Conservation (phyloP, 2,888 invertebrate species). For the Meandrusa payeni region DNA sequence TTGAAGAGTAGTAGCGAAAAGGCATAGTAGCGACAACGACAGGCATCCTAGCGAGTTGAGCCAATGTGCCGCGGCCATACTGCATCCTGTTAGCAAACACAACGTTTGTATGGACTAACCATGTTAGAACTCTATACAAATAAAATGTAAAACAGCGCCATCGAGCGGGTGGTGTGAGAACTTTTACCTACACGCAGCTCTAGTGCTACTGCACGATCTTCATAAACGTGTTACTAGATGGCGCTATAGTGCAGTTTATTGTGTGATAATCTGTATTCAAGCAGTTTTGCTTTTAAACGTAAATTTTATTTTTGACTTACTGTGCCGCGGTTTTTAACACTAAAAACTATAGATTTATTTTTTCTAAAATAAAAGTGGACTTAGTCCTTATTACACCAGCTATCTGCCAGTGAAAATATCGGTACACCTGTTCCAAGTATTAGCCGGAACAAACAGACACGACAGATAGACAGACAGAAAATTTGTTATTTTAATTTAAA, state of each 20-base stretch:
- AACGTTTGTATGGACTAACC: background rate
- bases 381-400: too few species aligned
- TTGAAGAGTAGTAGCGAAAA: conserved; percentile 87
- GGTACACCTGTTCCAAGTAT: too few species aligned
- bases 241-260: conserved; percentile 27
- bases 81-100: conserved; percentile 82
- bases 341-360: too few species aligned
- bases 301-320: too few species aligned
- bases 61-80: conserved; percentile 92
- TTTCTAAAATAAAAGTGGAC: too few species aligned
- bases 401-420: too few species aligned
- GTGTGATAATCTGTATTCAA: too few species aligned
- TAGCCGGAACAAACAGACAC: too few species aligned
- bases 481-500: too few species aligned
- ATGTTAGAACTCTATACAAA: background rate
- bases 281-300: too few species aligned
- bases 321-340: too few species aligned
- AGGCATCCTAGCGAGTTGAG: conserved; percentile 90
- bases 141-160: conserved; percentile 38
- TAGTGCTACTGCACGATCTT: background rate
- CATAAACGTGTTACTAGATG: conserved; percentile 25
- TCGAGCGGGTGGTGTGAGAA: conserved; percentile 42
- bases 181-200: conserved; percentile 22
- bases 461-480: too few species aligned
- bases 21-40: conserved; percentile 87